phyloP scores from a whole-genome alignment of 2,888 invertebrate species.

The Polia nebulosa region DNA sequence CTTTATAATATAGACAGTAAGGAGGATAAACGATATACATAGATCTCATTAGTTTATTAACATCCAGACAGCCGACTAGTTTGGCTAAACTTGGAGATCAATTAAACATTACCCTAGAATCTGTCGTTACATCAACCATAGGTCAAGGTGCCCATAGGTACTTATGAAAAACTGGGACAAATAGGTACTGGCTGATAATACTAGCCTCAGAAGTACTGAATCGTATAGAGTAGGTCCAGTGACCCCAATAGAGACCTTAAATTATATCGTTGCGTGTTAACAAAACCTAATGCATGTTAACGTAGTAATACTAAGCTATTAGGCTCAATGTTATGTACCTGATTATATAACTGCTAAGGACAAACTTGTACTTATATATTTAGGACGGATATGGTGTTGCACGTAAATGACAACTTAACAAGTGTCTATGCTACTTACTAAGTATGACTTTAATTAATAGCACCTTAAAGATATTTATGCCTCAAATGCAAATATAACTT shows the following conservation, averaged over 20 bases:
- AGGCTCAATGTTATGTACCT: conserved; percentile 39
- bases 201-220: conserved; percentile 14
- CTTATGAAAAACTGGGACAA: conserved; percentile 22
- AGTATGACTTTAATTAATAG: conserved; percentile 34
- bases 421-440: conserved; percentile 18
- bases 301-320: conserved; percentile 36
- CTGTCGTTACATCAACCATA: background rate
- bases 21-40: background rate
- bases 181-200: conserved; percentile 15
- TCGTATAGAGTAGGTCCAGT: conserved; percentile 5
- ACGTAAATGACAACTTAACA: conserved; percentile 40
- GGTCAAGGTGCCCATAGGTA: conserved; percentile 39
- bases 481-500: conserved; percentile 27
- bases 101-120: conserved; percentile 16
- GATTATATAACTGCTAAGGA: conserved; percentile 58
- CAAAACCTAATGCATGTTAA: conserved; percentile 29
- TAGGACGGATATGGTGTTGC: conserved; percentile 39
- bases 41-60: background rate
- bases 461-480: conserved; percentile 38
- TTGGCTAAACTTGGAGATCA: conserved; percentile 21
- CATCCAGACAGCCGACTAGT: background rate
- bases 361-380: conserved; percentile 40
- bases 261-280: conserved; percentile 55
- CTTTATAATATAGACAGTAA: background rate
- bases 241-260: conserved; percentile 54